A percentile compares a stretch with the other conserved stretches of the same genome.
Conservation (phyloP, 2,113 vertebrate genomes). For the Sula dactylatra region DNA sequence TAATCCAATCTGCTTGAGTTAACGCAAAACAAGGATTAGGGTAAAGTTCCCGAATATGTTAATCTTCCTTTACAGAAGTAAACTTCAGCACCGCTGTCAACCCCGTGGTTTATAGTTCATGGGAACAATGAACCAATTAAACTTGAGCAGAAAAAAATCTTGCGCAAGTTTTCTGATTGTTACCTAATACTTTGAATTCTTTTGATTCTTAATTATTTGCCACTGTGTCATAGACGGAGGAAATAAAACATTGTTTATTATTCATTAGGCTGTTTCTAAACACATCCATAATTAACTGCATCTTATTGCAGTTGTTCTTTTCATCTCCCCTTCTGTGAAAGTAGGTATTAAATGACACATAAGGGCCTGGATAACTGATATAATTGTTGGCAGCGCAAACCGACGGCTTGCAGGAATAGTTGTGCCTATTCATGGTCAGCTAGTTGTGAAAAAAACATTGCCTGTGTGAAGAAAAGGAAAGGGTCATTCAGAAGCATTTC, state of each 20-base stretch:
- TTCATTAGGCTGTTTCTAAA: constrained; percentile 72
- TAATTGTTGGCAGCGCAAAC: constrained; percentile 43
- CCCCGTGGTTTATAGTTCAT: constrained; percentile 74
- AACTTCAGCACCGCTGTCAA: constrained; percentile 76
- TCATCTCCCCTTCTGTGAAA: constrained; percentile 64
- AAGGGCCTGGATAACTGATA: constrained; percentile 44
- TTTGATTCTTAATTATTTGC: constrained; percentile 79
- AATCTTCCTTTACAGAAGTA: constrained; percentile 84
- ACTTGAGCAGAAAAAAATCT: constrained; percentile 68
- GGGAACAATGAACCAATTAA: constrained; percentile 85
- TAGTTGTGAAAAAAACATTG: constrained; percentile 11
- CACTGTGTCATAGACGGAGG: constrained; percentile 61
- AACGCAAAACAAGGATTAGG: constrained; percentile 91
- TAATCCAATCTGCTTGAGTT: constrained; percentile 91
- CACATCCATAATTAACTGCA: constrained; percentile 68
- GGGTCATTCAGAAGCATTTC: constrained; percentile 13
- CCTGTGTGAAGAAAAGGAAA: not conserved
- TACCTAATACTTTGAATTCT: constrained; percentile 77
- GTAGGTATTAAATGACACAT: constrained; percentile 52
- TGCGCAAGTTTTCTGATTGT: constrained; percentile 75
- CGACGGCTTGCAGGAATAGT: constrained; percentile 12
- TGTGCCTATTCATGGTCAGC: constrained; percentile 49
- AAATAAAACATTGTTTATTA: constrained; percentile 73
- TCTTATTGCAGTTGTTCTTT: constrained; percentile 50
- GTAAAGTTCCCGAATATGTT: constrained; percentile 86